Evolutionary conservation across 2,797 vertebrate genomes (phyloP), one percentile per base, ranked within the genome.

Genomic region (Anableps anableps): DNA sequence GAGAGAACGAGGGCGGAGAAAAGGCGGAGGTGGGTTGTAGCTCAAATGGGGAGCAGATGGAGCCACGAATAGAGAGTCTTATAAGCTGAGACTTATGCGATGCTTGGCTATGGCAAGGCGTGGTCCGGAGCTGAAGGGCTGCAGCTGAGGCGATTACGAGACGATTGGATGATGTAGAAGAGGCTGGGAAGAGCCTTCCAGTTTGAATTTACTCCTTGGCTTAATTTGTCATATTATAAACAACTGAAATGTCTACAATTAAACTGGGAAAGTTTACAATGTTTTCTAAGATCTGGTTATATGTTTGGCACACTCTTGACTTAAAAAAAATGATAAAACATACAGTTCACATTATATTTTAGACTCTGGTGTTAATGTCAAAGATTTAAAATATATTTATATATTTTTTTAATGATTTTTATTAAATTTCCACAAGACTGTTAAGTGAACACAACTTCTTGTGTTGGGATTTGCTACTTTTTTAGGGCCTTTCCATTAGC

Each of bases 181-280:
- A n/a, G n/a, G n/a, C n/a, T n/a, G n/a, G n/a, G n/a, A n/a, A n/a
- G n/a, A n/a, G n/a, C n/a, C n/a, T n/a, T n/a, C n/a, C n/a, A n/a
- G n/a, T n/a, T n/a, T n/a, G n/a, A n/a, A n/a, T n/a, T n/a, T n/a
- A n/a, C n/a, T n/a, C n/a, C n/a, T n/a, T n/a, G n/a, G n/a, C n/a
- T n/a, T n/a, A n/a, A n/a, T n/a, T 45, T 76, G 74, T 66, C 55
- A 79, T 62, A 71, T 85, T 83, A 71, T 76, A 83, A 91, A 89
- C 81, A 88, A 87, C 16, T 84, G 50, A 82, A 81, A 83, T 62
- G 50, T 62, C 80, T 66, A 14, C 51, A 82, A 79, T 83, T 76
- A 71, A 87, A 83, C 68, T 78, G 64, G 6, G 72, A 4, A 51
- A 13, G 41, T 80, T 84, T 60, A 68, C 31, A 82, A 64, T 58